Base-by-base conservation (phyloP, 2,797 vertebrate species). In the Chiloscyllium punctatum region DNA sequence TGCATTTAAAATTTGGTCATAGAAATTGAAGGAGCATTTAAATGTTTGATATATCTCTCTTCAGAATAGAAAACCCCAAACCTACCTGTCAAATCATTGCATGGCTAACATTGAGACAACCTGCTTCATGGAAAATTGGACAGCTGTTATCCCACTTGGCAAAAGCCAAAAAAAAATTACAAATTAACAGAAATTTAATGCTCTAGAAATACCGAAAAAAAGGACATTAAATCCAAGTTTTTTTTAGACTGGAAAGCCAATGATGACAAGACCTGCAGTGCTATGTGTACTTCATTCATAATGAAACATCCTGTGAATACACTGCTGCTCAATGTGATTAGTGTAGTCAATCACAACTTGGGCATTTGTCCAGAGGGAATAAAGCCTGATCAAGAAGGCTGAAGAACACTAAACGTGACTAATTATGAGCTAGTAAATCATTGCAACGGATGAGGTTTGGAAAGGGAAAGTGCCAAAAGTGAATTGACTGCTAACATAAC, bases 261-360 rank as follows among this genome's bases (percentile, higher is more conserved):
- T 69, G 62, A 90, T 92, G 66, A 92, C 62, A 92, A 92, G 62
- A 92, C 27, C 90, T 37, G 62, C 90, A 92, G 62, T n/a, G 23
- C 23, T 69, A 42, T 92, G 90, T 69, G 62, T 92, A n/a, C 62
- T 92, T 92, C 62, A 68, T 92, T 92, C 62, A 92, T 92, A 68
- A 92, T 68, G 90, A 92, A 92, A 37, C 18, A 92, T 66, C 62
- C 90, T 69, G 90, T 92, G 90, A 92, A 92, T 92, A 92, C 7
- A 92, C 66, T 92, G 66, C 90, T 92, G 90, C 90, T 42, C 66
- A 68, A 6, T 91, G 57, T 69, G 90, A 92, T 92, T n/a, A 92
- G 62, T 92, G 66, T 69, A 51, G 51, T 95, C 94, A 95, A 95
- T 95, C 71, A 74, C 51, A 18, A 53, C 69, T 95, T 95, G 71